Evolutionary conservation across 2,113 vertebrate species (phyloP), one percentile per base, ranked within the genome.

Genomic region (Chionis minor): DNA sequence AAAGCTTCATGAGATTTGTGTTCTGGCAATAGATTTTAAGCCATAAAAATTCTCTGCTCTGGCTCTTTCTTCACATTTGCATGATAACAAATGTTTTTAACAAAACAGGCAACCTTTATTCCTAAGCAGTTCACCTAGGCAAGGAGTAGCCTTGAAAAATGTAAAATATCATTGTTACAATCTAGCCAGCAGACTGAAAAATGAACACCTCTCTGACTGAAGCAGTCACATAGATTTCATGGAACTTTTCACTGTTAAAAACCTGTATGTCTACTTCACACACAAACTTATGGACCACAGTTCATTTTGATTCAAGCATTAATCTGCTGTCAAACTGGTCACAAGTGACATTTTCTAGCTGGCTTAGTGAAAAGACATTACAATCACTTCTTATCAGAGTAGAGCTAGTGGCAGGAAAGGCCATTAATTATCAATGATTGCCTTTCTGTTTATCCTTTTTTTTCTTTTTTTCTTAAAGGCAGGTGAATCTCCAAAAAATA

Each of bases 391-490:
- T 81, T 70, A 70, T 45, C 30, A 91, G 23, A 58, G 6, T 19
- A 70, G 44, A 51, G 5, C 3, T 62, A 56, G 10, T 72, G 30
- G 6, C 55, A 7, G 11, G 35, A 92, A 93, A 81, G 20, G 7
- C 8, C 21, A 54, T 78, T 74, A 67, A 69, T 62, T 69, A 47
- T 11, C 28, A 81, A 18, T 54, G 33, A 44, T 74, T 56, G 52
- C 1, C 2, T 12, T 71, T 69, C 58, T 80, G 6, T 69, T 83
- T 55, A 14, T 1, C 58, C 44, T 14, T 75, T 33, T 4, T 4
- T 14, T 5, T 3, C 2, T 2, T 69, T 1, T n/a, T 54, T n/a
- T 22, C 12, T 45, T 56, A 51, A 38, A 65, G 30, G 5, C 8
- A 87, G 5, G 8, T 47, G 45, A 65, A 45, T 69, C n/a, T 44